Base-by-base conservation (phyloP, 2,888 invertebrate genomes). In the Standfussiana lucernea region DNA sequence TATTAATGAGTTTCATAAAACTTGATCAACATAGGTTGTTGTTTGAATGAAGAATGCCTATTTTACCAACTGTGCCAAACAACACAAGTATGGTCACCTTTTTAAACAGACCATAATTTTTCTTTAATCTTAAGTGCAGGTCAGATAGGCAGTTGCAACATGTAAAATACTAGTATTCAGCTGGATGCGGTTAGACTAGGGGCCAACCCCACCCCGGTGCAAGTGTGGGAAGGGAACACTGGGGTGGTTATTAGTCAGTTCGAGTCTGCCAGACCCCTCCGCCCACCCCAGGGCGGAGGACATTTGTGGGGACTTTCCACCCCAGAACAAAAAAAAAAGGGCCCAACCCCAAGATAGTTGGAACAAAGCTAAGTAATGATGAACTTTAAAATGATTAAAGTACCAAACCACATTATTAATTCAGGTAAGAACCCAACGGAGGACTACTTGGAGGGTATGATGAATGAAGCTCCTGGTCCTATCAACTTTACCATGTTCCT, bases 401-500 rank as follows among this genome's bases (percentile, higher is more conserved):
- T 40, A 62, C 1, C 28, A 40, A 64, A 40, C 18, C 66, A 13
- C 28, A 3, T 21, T 18, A 61, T 67, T 79, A 35, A 77, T 83
- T 32, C 85, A 98, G 99, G 99, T 77, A 99, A 99, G 96, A 99
- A 99, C 94, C 99, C 99, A 2, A 98, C 98, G 18, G 99, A 99
- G 91, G 99, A 99, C 45, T 99, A 99, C 93, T 96, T 99, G 83
- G 99, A 99, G 89, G 98, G 97, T 62, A 99, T 99, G 99, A 99
- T 99, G 99, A 99, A 98, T 92, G 99, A 99, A 96, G 99, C 99
- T 2, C 99, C 99, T 0, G 99, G 99, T 2, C 99, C 99, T 18
- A 99, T 99, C 88, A 99, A 99, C 95, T 99, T 99, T 94, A 99
- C 99, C 53, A 99, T 99, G 99, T 99, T 99, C 95, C 97, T 99